A percentile compares a stretch with the other conserved stretches of the same genome.
phyloP scores from a whole-genome alignment of 2,113 vertebrate species.

The Hippocampus mohnikei region DNA sequence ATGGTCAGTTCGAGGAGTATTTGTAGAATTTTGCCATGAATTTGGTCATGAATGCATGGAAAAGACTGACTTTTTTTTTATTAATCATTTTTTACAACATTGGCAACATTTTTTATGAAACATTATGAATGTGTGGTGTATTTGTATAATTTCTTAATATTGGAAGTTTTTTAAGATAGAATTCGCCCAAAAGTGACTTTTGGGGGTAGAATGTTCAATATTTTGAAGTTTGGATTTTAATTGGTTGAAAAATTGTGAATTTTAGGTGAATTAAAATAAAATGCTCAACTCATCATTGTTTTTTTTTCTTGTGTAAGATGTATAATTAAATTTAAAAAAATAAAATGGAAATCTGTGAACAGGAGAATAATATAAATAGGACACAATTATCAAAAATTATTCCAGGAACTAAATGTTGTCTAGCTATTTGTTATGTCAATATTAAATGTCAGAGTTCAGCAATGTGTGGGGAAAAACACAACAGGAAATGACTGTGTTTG shows the following conservation, averaged over 20 bases:
- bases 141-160: background rate
- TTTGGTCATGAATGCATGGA: background rate
- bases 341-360: background rate
- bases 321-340: background rate
- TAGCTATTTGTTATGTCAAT: background rate
- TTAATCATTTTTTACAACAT: too few species aligned
- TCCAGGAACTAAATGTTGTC: background rate
- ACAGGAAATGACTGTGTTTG: slow-evolving; percentile 42
- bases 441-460: slow-evolving; percentile 7
- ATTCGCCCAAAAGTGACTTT: too few species aligned
- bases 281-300: too few species aligned
- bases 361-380: background rate
- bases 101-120: too few species aligned
- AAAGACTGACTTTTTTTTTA: background rate
- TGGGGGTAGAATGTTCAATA: too few species aligned
- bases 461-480: background rate
- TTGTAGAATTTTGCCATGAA: background rate
- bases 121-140: too few species aligned
- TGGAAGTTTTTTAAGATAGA: background rate
- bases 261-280: too few species aligned
- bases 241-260: too few species aligned
- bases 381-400: background rate
- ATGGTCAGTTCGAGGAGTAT: background rate
- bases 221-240: too few species aligned
- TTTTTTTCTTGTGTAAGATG: too few species aligned